Conservation (phyloP, 2,888 invertebrate species). For the Proisotoma minuta region DNA sequence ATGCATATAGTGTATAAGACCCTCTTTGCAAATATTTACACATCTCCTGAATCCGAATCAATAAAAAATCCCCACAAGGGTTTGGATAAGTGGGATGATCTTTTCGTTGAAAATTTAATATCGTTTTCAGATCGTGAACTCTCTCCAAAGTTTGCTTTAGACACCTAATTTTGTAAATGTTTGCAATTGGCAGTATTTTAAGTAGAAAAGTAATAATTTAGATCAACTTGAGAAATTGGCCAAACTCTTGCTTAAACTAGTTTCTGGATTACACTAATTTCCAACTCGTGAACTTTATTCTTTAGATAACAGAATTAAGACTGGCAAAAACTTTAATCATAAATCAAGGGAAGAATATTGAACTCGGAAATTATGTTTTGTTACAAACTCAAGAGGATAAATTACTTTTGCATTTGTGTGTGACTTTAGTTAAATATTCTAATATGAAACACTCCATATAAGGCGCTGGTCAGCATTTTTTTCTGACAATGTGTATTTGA, state of each 20-base stretch:
- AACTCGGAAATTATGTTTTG: neutral
- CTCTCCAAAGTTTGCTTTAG: neutral
- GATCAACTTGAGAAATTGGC: neutral
- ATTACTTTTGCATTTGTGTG: neutral
- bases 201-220: neutral
- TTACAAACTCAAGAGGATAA: neutral
- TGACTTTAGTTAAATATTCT: neutral
- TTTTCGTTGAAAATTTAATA: conserved; percentile 1
- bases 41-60: neutral
- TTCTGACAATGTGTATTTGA: neutral
- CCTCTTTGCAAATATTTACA: conserved; percentile 16
- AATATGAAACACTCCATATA: conserved; percentile 1
- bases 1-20: no score
- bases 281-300: neutral
- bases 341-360: neutral
- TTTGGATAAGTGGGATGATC: neutral
- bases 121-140: neutral
- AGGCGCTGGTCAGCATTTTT: neutral
- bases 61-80: conserved; percentile 2
- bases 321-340: conserved; percentile 1
- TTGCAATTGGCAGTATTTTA: neutral
- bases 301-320: neutral
- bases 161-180: neutral
- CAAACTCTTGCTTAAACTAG: no score
- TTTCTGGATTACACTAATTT: conserved; percentile 1